Percentiles rank a stretch among this genome's conserved stretches.
Evolutionary conservation across 2,797 vertebrate genomes (phyloP).

Genomic region (Heteromormyrus szaboi): DNA sequence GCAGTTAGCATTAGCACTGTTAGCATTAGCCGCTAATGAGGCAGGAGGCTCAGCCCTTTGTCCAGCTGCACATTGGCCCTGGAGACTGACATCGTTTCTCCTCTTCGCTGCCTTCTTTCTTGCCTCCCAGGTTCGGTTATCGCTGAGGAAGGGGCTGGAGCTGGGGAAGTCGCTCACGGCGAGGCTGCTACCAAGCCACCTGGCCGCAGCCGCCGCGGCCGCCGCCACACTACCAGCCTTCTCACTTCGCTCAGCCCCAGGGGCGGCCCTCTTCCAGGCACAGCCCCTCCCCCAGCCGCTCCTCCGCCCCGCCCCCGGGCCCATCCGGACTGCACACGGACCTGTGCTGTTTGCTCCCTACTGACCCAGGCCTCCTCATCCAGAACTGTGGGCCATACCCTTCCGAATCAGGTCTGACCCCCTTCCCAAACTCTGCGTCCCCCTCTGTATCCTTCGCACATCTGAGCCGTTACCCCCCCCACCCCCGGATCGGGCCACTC

Average conservation of each 20-base stretch:
- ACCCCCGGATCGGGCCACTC: neutral
- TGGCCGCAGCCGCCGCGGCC: constrained; percentile 67
- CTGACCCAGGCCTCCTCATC: constrained; percentile 54
- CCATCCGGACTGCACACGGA: constrained; percentile 78
- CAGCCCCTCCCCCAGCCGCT: constrained; percentile 74
- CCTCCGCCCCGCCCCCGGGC: constrained; percentile 72
- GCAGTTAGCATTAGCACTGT: neutral
- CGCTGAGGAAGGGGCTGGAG: constrained; percentile 76
- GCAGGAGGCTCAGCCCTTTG: neutral
- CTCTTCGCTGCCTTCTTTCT: neutral
- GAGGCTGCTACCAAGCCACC: constrained; percentile 69
- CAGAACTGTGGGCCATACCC: neutral
- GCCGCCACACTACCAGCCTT: constrained; percentile 72
- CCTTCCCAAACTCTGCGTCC: neutral
- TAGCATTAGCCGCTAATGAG: neutral
- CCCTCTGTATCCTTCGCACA: neutral
- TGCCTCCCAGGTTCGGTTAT: constrained; percentile 68
- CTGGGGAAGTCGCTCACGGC: constrained; percentile 75
- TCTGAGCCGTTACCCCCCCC: constrained; percentile 2
- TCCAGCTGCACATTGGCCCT: neutral
- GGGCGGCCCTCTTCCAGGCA: constrained; percentile 73
- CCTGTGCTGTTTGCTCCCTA: constrained; percentile 83
- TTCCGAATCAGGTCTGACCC: neutral
- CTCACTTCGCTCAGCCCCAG: constrained; percentile 67
- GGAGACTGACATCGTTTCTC: neutral